Evolutionary conservation across 2,797 vertebrate species (phyloP), one percentile per base, ranked within the genome.

Genomic region (Austrolebias charrua): DNA sequence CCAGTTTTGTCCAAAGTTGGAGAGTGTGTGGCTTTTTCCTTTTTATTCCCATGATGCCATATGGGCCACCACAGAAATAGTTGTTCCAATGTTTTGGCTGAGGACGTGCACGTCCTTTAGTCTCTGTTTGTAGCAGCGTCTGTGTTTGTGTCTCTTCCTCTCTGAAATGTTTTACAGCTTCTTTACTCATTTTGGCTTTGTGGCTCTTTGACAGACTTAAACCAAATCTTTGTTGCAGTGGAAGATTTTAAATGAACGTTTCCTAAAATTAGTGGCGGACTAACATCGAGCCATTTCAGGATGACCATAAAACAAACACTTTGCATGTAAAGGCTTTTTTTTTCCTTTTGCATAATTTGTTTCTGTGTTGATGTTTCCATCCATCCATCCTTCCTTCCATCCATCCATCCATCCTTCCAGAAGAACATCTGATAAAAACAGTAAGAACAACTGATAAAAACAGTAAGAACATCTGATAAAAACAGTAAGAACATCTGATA

Each of bases 31-130:
- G 38, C n/a, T 56, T 55, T 75, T 44, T 67, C 38, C 49, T 12
- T 80, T 75, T 60, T 59, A 81, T 79, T 86, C 81, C 79, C 81
- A 80, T 80, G 73, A 57, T 59, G 55, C 76, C 79, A 68, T 83
- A 73, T 66, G 66, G 76, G 63, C 58, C 76, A 78, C 79, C 78
- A 81, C 78, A 70, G 56, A 82, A 84, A 88, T 87, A 87, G 85
- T 71, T 70, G 72, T 63, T 62, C 56, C n/a, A 55, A 42, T 61
- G 49, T 86, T 81, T 70, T 53, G 59, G 40, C 49, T 28, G 29
- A 59, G 66, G 75, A 76, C 64, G n/a, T 58, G 67, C 60, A 69
- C 76, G 67, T 85, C 83, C 73, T 79, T 80, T 82, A 68, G 75
- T 78, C 35, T 33, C 0, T 74, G 66, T 74, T 73, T 68, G 66